A percentile compares a stretch with the other conserved stretches of the same genome.
Evolutionary conservation across 2,113 vertebrate genomes (phyloP).

Genomic region (Piaya cayana): DNA sequence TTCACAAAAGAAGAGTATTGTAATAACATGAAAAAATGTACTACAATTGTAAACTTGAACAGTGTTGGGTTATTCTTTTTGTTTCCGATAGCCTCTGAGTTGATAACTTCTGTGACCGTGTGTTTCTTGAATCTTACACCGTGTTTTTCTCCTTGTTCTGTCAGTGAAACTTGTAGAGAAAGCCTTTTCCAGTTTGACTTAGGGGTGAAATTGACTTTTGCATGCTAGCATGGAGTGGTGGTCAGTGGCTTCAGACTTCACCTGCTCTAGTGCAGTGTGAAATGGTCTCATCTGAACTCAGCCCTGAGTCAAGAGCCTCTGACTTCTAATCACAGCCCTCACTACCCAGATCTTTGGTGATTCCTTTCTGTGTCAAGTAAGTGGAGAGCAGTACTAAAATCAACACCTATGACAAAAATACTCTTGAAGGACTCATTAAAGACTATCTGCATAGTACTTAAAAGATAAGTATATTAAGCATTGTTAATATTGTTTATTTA

Average conservation of each 20-base stretch:
- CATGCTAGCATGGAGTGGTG: neutral
- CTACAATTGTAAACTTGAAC: neutral
- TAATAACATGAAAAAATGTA: neutral
- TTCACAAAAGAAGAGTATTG: neutral
- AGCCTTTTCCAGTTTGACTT: neutral
- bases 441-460: neutral
- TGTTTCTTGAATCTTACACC: neutral
- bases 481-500: neutral
- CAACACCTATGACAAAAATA: neutral
- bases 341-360: neutral
- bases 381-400: neutral
- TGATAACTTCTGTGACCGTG: neutral
- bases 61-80: neutral
- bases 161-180: neutral
- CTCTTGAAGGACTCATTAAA: neutral
- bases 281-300: neutral
- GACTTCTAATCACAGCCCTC: neutral
- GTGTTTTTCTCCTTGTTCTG: neutral
- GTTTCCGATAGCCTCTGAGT: neutral
- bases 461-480: neutral
- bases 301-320: neutral
- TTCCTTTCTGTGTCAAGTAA: neutral
- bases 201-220: neutral
- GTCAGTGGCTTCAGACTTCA: neutral
- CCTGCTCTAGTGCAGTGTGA: neutral